Evolutionary conservation across 1,140 invertebrate genomes (phyloP), one percentile per base, ranked within the genome.

Genomic region (Philaenus spumarius): DNA sequence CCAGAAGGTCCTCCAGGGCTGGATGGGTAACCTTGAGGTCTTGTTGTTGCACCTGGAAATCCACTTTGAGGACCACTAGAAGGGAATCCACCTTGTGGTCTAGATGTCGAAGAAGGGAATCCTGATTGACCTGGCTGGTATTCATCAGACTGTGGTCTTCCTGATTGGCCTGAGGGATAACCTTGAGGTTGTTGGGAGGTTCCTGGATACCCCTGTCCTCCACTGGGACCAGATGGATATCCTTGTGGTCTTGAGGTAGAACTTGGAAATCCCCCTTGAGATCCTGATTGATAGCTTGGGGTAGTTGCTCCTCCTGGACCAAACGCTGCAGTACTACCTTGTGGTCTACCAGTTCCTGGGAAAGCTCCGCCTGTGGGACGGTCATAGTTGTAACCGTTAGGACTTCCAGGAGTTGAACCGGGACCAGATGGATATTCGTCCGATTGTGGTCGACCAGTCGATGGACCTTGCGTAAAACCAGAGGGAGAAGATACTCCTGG

Each of bases 171-270:
- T 0, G 67, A 67, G 23, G 60, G 47, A 22, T 39, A 51, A 24
- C 53, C 58, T 6, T 24, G 50, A n/a, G n/a, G n/a, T 67, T 70
- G 67, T 5, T 58, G 66, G 9, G 69, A 59, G 55, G 71, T 67
- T 24, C 71, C 61, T 35, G 60, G 47, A 22, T 39, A 51, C 24
- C 53, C 58, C 3, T 24, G 50, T 52, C n/a, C 20, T 30, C 12
- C 12, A 43, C 40, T 12, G 3, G 15, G 15, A 43, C 26, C 9
- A 30, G 26, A 30, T 9, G 26, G 50, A 22, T 39, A 53, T 4
- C 50, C 50, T 15, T 30, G 23, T 37, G 50, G 50, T 53, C 50
- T 37, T 9, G 50, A 4, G 15, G 50, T 53, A 15, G 22, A 30
- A 19, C 34, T 39, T 3, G 50, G 50, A 14, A 53, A 53, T 17